Conservation (phyloP, 1,140 invertebrate genomes). For the Arctopsyche grandis region DNA sequence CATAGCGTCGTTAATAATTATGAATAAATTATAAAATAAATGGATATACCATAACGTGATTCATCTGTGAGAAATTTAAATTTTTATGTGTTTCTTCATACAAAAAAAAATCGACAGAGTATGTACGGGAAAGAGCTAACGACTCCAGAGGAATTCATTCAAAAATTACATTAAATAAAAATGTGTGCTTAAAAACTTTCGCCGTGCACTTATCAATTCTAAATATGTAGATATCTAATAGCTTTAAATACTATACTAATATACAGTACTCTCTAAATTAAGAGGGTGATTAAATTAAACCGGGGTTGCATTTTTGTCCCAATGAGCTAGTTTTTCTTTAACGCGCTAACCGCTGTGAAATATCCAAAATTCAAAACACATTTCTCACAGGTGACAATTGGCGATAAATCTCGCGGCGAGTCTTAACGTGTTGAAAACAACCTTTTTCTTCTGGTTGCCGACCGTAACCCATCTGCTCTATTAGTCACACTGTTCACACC, state of each 20-base stretch:
- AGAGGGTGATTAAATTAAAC: too few species aligned
- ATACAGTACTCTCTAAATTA: too few species aligned
- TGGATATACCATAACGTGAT: not conserved
- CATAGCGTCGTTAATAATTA: not conserved
- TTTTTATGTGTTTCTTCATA: not conserved
- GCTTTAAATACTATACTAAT: too few species aligned
- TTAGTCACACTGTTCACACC: constrained; percentile 56
- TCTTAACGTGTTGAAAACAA: constrained; percentile 39
- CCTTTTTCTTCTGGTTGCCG: constrained; percentile 48
- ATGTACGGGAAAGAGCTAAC: not conserved
- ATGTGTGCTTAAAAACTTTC: too few species aligned
- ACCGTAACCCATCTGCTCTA: constrained; percentile 55
- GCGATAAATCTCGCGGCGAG: constrained; percentile 49
- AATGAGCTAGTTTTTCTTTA: not conserved
- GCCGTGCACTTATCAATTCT: too few species aligned
- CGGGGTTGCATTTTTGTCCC: too few species aligned
- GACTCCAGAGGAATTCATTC: constrained; percentile 7
- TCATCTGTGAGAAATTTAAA: constrained; percentile 4
- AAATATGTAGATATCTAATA: too few species aligned
- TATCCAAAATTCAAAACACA: constrained; percentile 41
- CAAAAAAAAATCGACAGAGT: too few species aligned
- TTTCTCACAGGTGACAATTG: constrained; percentile 52
- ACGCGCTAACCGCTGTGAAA: constrained; percentile 42
- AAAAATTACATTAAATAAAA: too few species aligned
- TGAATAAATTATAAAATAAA: not conserved